Evolutionary conservation across 1,140 invertebrate genomes (phyloP).

Genomic region (Metaphire vulgaris): DNA sequence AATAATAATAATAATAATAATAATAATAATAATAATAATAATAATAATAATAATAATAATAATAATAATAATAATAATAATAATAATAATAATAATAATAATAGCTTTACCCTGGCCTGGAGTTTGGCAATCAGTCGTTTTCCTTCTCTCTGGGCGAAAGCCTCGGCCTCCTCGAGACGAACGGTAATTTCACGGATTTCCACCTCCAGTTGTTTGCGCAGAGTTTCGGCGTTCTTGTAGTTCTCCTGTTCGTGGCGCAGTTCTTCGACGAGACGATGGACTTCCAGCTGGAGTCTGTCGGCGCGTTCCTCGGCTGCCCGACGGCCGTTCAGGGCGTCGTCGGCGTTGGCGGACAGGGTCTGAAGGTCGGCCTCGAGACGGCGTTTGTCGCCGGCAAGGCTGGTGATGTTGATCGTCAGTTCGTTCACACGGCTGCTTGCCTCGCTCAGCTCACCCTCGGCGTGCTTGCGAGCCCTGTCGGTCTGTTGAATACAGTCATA

Average conservation of each 20-base stretch:
- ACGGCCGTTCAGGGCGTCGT: constrained; percentile 76
- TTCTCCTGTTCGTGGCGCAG: constrained; percentile 52
- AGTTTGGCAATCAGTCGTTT: constrained; percentile 52
- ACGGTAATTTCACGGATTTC: constrained; percentile 52
- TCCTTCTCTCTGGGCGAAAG: constrained; percentile 50
- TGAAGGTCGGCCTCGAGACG: constrained; percentile 47
- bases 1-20: too few relatives aligned
- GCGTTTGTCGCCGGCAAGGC: constrained; percentile 49
- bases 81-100: too few relatives aligned
- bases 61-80: too few relatives aligned
- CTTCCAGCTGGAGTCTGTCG: constrained; percentile 41
- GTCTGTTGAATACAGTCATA: constrained; percentile 33
- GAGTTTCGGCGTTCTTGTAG: constrained; percentile 52
- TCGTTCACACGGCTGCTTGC: constrained; percentile 43
- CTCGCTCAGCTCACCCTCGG: constrained; percentile 47
- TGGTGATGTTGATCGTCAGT: constrained; percentile 42
- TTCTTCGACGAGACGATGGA: constrained; percentile 47
- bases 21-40: too few relatives aligned
- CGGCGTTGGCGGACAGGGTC: constrained; percentile 72
- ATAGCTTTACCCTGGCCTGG: constrained; percentile 48
- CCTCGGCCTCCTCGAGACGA: constrained; percentile 51
- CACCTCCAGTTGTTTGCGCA: constrained; percentile 51
- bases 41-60: too few relatives aligned
- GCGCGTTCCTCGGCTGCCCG: constrained; percentile 49
- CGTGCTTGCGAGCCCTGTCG: constrained; percentile 50